Evolutionary conservation across 2,113 vertebrate species (phyloP).

Genomic region (Syngnathus typhle): DNA sequence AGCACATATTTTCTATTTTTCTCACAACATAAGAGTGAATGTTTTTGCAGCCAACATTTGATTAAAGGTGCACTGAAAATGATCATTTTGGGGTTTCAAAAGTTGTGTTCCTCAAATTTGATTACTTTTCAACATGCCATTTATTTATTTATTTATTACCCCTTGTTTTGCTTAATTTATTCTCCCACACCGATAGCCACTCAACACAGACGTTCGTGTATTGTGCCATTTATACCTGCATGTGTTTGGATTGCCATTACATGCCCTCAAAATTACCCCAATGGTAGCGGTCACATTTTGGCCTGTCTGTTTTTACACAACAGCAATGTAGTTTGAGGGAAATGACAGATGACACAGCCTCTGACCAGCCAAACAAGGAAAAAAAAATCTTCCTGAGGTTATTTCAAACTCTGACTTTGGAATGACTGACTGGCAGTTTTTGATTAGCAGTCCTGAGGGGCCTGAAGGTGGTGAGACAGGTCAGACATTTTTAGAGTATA

Average conservation of each 20-base stretch:
- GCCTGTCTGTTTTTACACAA: not conserved
- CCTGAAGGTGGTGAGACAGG: not conserved
- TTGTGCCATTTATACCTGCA: no score
- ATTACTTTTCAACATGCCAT: not conserved
- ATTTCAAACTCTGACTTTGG: conserved; percentile 7
- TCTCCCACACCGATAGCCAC: not conserved
- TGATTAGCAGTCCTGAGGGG: conserved; percentile 2
- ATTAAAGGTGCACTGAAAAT: not conserved
- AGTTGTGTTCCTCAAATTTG: not conserved
- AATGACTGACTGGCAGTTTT: conserved; percentile 3
- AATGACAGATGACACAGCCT: not conserved
- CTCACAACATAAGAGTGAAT: not conserved
- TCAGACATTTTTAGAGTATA: conserved; percentile 11
- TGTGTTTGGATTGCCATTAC: not conserved
- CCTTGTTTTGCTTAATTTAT: not conserved
- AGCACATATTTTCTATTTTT: not conserved
- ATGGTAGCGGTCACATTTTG: not conserved
- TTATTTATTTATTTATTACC: not conserved
- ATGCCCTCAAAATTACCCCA: not conserved
- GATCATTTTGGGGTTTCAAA: not conserved
- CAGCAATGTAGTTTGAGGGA: not conserved
- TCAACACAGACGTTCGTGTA: no score
- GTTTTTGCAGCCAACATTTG: not conserved
- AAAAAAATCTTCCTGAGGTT: not conserved
- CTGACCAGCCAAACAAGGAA: not conserved